Evolutionary conservation across 92 coral and sea anemone species (phyloP).

Genomic region (Palythoa heliodiscus): DNA sequence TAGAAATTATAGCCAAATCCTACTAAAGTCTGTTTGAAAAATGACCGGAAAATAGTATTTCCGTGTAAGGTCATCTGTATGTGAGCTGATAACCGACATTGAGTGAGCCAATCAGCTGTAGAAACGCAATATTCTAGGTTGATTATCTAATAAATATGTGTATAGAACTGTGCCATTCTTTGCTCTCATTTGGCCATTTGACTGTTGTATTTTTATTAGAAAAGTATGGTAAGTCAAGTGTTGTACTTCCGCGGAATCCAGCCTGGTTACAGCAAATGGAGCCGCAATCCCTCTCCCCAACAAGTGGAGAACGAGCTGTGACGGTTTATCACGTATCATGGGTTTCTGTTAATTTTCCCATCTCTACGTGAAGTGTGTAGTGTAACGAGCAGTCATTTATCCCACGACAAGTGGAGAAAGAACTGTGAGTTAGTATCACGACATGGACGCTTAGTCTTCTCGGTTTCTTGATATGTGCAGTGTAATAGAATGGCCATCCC

Average conservation of each 20-base stretch:
- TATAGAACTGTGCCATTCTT: background rate
- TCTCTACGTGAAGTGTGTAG: conserved; percentile 6
- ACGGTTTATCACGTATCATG: background rate
- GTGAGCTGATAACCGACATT: no score
- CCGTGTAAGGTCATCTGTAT: no score
- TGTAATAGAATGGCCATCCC: background rate
- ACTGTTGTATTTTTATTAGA: conserved; percentile 49
- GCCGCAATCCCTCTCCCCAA: conserved; percentile 82
- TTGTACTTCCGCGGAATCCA: conserved; percentile 80
- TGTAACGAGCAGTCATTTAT: conserved; percentile 87
- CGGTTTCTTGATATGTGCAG: background rate
- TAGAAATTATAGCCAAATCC: no score
- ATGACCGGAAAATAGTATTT: no score
- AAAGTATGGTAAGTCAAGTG: conserved; percentile 74
- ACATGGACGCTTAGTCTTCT: background rate
- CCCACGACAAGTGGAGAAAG: conserved; percentile 51
- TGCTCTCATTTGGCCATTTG: background rate
- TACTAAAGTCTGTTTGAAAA: no score
- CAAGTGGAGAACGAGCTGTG: conserved; percentile 45
- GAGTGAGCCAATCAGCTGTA: no score
- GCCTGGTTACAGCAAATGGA: conserved; percentile 98
- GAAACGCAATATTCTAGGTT: no score
- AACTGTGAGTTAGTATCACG: background rate
- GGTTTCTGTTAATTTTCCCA: background rate
- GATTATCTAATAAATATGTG: no score